These are phyloP conservation scores for Sakesphorus luctuosus DNA, from an alignment of 2,113 vertebrate species.

Conservation along the genomic window DNA sequence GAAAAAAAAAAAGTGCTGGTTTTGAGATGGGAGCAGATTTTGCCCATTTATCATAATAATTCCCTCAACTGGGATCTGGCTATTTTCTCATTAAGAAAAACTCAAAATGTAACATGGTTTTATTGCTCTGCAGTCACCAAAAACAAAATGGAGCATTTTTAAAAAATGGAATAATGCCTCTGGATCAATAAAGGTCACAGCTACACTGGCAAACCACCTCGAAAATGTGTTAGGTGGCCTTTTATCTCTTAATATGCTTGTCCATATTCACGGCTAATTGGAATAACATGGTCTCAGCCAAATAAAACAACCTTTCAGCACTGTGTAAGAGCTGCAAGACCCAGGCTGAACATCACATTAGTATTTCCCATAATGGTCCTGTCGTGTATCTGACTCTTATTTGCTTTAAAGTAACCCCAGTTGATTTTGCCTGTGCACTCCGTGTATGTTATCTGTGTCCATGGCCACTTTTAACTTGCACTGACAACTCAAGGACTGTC, in stretches of 20 bases:
- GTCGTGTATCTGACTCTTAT: not conserved
- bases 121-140: slow-evolving; percentile 37
- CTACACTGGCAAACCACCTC: not conserved
- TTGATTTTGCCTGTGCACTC: not conserved
- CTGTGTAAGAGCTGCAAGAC: not conserved
- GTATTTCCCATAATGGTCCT: not conserved
- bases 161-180: not conserved
- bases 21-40: slow-evolving; percentile 47
- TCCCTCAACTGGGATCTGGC: not conserved
- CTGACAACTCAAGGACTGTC: not conserved
- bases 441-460: not conserved
- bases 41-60: slow-evolving; percentile 56
- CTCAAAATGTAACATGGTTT: slow-evolving; percentile 16
- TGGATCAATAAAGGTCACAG: not conserved
- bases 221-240: not conserved
- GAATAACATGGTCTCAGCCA: not conserved
- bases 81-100: slow-evolving; percentile 66
- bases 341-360: not conserved
- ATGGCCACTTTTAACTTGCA: not conserved
- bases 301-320: not conserved
- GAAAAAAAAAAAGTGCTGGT: not conserved
- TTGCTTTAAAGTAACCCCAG: not conserved
- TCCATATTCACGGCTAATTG: not conserved
- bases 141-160: not conserved
- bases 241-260: not conserved